These are phyloP conservation scores for Cepaea nemoralis DNA, from an alignment of 1,140 invertebrate species.

Conservation along the genomic window DNA sequence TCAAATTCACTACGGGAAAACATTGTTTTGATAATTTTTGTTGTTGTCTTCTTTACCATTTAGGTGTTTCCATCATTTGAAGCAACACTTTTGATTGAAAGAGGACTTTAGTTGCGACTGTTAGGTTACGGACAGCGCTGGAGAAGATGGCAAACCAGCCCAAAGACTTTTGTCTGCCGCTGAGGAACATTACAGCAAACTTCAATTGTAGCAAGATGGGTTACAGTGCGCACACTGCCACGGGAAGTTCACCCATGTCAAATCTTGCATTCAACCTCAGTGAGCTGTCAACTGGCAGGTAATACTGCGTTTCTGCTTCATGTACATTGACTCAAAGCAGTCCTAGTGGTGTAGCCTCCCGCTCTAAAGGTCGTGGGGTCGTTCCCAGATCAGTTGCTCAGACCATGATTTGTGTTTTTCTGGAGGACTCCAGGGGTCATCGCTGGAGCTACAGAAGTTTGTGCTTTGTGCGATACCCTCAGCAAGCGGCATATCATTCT, in stretches of 20 bases:
- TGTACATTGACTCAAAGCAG: too few species aligned
- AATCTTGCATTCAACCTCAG: conserved; percentile 38
- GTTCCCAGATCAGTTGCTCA: too few species aligned
- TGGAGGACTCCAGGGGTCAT: too few species aligned
- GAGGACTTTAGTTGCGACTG: not conserved
- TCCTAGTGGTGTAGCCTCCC: too few species aligned
- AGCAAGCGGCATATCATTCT: too few species aligned
- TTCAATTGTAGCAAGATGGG: conserved; percentile 17
- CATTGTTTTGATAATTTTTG: not conserved
- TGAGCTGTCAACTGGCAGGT: conserved; percentile 40
- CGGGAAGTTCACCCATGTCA: conserved; percentile 32
- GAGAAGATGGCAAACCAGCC: conserved; percentile 27
- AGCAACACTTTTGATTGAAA: not conserved
- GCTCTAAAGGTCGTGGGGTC: too few species aligned
- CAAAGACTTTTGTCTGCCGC: not conserved
- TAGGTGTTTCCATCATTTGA: not conserved
- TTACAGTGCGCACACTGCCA: not conserved
- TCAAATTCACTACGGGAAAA: too few species aligned
- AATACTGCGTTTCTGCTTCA: not conserved
- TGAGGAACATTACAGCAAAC: conserved; percentile 29
- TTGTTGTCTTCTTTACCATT: not conserved
- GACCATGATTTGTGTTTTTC: too few species aligned
- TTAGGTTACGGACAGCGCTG: not conserved
- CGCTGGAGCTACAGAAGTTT: too few species aligned
- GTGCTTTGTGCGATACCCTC: too few species aligned